Conservation (phyloP, 2,113 vertebrate species). For the Bos javanicus region DNA sequence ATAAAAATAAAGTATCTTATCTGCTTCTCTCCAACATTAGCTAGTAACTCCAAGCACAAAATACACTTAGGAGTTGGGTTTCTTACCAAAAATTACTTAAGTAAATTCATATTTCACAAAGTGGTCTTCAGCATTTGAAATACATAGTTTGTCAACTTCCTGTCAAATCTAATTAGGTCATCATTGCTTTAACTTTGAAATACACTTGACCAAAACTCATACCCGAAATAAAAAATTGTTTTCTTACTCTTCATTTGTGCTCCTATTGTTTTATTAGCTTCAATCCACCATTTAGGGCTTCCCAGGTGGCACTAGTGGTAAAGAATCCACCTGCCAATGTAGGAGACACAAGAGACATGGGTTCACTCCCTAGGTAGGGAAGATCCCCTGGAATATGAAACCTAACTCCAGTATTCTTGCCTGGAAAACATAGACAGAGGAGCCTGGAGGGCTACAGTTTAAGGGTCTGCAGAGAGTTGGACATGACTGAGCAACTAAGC, state of each 20-base stretch:
- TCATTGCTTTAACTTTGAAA: neutral
- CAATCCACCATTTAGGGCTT: neutral
- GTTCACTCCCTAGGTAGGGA: neutral
- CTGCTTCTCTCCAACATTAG: neutral
- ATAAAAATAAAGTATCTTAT: neutral
- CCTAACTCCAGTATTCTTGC: neutral
- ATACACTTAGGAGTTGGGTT: neutral
- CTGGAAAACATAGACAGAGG: neutral
- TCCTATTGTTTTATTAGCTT: neutral
- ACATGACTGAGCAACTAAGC: neutral
- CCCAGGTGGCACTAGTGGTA: neutral
- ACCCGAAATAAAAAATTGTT: neutral
- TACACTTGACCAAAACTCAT: neutral
- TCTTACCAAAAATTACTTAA: neutral
- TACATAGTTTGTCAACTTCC: neutral
- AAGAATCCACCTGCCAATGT: neutral
- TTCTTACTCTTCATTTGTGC: neutral
- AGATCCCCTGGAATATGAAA: neutral
- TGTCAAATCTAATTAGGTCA: neutral
- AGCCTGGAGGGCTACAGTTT: neutral
- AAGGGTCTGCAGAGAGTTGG: neutral
- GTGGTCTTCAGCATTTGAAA: neutral
- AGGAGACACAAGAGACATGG: neutral
- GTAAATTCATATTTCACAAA: neutral
- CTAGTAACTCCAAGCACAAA: neutral